phyloP scores from a whole-genome alignment of 2,888 invertebrate genomes.

The Synanthedon vespiformis region DNA sequence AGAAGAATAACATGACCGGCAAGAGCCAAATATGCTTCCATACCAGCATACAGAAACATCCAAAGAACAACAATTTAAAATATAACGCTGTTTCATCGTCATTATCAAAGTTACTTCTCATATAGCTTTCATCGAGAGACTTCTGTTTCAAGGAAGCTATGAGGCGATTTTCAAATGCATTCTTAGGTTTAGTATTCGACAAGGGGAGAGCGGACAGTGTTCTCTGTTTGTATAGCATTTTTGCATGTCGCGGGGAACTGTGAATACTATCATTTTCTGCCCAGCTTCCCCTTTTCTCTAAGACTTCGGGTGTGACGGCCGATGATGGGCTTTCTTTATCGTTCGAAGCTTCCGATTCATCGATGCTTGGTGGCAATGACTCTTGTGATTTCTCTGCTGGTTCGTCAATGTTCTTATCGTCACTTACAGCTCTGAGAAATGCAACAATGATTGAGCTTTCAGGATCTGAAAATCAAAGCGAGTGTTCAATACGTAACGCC shows the following conservation, averaged over 20 bases:
- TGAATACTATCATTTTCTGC: slow-evolving; percentile 31
- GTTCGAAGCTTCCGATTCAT: slow-evolving; percentile 44
- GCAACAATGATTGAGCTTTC: slow-evolving; percentile 46
- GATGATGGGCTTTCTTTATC: slow-evolving; percentile 45
- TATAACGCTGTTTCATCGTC: slow-evolving; percentile 76
- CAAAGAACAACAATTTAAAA: slow-evolving; percentile 83
- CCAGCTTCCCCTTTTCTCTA: slow-evolving; percentile 41
- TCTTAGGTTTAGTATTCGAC: slow-evolving; percentile 38
- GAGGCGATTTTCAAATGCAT: slow-evolving; percentile 41
- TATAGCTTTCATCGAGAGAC: slow-evolving; percentile 55
- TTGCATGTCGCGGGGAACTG: slow-evolving; percentile 48
- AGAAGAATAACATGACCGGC: slow-evolving; percentile 81
- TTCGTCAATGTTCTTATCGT: slow-evolving; percentile 17
- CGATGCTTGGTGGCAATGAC: slow-evolving; percentile 21
- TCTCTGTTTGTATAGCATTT: slow-evolving; percentile 54
- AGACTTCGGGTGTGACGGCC: slow-evolving; percentile 31
- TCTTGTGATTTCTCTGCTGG: slow-evolving; percentile 34
- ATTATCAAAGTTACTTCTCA: slow-evolving; percentile 47
- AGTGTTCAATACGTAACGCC: no score
- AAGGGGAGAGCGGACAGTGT: slow-evolving; percentile 57
- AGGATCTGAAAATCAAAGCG: slow-evolving; percentile 42
- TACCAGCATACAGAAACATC: slow-evolving; percentile 83
- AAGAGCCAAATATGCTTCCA: slow-evolving; percentile 90
- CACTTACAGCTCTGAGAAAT: slow-evolving; percentile 35
- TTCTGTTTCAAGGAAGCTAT: slow-evolving; percentile 51